Evolutionary conservation across 2,888 invertebrate species (phyloP).

Genomic region (Calliopum simillimum): DNA sequence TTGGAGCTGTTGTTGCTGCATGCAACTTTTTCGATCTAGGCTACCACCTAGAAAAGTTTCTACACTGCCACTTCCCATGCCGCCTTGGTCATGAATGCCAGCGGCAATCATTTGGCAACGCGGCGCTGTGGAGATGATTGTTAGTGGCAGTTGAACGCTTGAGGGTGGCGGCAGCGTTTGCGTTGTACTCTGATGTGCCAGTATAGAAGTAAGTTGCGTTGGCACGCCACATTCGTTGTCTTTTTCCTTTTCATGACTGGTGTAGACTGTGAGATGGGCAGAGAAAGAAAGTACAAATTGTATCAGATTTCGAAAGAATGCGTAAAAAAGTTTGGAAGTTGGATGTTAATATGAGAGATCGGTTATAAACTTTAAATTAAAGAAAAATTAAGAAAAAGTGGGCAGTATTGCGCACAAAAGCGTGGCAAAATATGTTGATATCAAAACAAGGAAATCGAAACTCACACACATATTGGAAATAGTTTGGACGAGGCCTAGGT

Average conservation of each 20-base stretch:
- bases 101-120: constrained; percentile 56
- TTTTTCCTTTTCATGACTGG: constrained; percentile 65
- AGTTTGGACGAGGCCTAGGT: too few species aligned
- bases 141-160: constrained; percentile 60
- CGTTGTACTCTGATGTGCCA: constrained; percentile 10
- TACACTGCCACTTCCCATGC: constrained; percentile 40
- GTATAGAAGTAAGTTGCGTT: constrained; percentile 47
- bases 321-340: constrained; percentile 11
- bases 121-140: constrained; percentile 64
- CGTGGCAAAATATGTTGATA: too few species aligned
- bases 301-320: constrained; percentile 2
- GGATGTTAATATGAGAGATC: too few species aligned
- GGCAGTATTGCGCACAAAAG: too few species aligned
- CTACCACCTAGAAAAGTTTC: constrained; percentile 57
- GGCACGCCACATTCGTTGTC: constrained; percentile 62
- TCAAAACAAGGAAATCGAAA: too few species aligned
- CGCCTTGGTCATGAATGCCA: not conserved
- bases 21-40: constrained; percentile 43
- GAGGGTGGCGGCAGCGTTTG: constrained; percentile 45
- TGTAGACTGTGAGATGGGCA: constrained; percentile 59
- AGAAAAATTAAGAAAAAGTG: too few species aligned
- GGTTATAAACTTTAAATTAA: too few species aligned
- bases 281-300: constrained; percentile 19
- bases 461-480: too few species aligned
- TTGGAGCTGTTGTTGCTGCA: constrained; percentile 41